Evolutionary conservation across 2,797 vertebrate genomes (phyloP).

Genomic region (Crax fasciolata): DNA sequence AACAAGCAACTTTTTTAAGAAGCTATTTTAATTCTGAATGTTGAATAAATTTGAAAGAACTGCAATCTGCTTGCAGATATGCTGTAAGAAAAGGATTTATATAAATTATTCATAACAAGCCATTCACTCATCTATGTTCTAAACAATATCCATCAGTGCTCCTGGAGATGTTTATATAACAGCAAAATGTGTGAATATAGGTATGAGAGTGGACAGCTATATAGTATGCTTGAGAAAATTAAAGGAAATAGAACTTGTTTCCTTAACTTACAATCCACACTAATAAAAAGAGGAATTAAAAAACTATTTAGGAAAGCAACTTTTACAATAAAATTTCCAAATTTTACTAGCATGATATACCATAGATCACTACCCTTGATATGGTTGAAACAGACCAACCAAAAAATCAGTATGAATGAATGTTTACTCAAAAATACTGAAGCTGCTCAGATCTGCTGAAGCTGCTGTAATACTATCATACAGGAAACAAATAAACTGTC

Average conservation of each 20-base stretch:
- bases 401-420: background rate
- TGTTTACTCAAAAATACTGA: background rate
- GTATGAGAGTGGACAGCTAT: background rate
- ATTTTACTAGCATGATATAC: background rate
- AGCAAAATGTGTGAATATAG: background rate
- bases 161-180: background rate
- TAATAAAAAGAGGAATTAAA: background rate
- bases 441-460: background rate
- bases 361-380: background rate
- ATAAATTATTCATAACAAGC: conserved; percentile 31
- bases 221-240: background rate
- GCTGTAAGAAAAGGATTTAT: background rate
- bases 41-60: conserved; percentile 8
- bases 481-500: background rate
- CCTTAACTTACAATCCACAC: background rate
- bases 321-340: background rate
- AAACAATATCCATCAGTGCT: conserved; percentile 9
- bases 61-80: conserved; percentile 16
- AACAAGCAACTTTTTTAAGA: background rate
- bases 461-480: background rate
- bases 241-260: background rate
- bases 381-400: background rate
- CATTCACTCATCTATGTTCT: background rate
- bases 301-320: background rate
- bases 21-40: conserved; percentile 14